Base-by-base conservation (phyloP, 2,797 vertebrate genomes). In the Sandelia bainsii region DNA sequence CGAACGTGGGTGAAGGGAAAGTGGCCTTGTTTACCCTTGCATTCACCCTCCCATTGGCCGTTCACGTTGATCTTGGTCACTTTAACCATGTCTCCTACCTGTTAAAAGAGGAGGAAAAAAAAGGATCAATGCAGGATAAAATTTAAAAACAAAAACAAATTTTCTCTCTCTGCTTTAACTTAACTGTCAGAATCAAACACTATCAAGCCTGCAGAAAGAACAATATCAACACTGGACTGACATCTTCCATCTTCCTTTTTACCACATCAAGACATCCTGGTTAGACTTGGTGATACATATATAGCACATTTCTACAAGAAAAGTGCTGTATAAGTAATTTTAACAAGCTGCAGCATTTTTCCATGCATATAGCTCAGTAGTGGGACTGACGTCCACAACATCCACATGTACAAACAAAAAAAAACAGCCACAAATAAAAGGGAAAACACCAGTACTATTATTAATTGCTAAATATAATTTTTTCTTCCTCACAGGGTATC, bases 11-110 rank as follows among this genome's bases (percentile, higher is more conserved):
- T 99, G 95, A 99, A 99, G 80, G 98, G 97, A 85, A 99, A 99
- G 92, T 99, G 98, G 80, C 97, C 98, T 7, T 92, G 93, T 79
- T 96, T 97, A 89, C 96, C 96, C 5, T 98, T 98, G 82, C 97
- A 98, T 89, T 99, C 97, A 54, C 98, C 98, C 95, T 99, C 98
- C 98, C 98, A 99, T 81, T 99, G 98, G 92, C 97, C 98, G 69
- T 96, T 99, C 91, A 99, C 91, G 69, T 99, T 99, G 93, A 98
- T 98, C 95, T 99, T 98, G 87, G 97, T 99, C 94, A 99, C 97
- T 91, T 96, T 98, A 71, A 99, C 98, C 89, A 95, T 95, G 93
- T 99, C 97, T 65, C 98, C 98, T 86, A 99, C 97, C 98, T 99
- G 84, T 25, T 1, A 3, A 25, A 67, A 0, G 27, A n/a, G 4